Percentiles rank a stretch among this genome's conserved stretches.
Conservation (phyloP, 2,888 invertebrate species). For the Cephus runcator region DNA sequence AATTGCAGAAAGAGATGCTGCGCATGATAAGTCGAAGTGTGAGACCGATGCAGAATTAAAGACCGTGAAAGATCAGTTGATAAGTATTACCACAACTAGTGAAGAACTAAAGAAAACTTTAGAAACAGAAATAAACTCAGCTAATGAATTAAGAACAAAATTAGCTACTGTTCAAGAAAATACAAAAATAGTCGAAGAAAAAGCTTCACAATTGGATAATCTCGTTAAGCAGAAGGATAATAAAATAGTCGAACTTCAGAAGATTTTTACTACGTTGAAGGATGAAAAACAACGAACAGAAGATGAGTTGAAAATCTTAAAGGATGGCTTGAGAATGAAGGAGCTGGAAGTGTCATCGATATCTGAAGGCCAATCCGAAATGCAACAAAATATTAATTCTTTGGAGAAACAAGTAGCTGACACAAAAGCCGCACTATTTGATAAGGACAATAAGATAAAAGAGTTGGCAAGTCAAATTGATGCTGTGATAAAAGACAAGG, state of each 20-base stretch:
- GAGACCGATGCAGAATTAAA: conserved; percentile 62
- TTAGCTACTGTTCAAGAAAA: conserved; percentile 23
- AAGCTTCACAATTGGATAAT: conserved; percentile 16
- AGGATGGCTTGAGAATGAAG: conserved; percentile 67
- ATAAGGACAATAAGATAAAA: conserved; percentile 35
- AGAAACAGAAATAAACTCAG: conserved; percentile 23
- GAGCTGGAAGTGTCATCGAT: conserved; percentile 68
- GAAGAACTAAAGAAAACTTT: conserved; percentile 29
- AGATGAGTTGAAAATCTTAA: conserved; percentile 68
- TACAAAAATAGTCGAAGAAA: conserved; percentile 21
- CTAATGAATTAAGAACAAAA: conserved; percentile 30
- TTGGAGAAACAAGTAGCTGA: conserved; percentile 41
- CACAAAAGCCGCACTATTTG: conserved; percentile 33
- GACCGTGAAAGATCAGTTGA: conserved; percentile 10
- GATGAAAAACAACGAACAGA: conserved; percentile 66
- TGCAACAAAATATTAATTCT: conserved; percentile 65
- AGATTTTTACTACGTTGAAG: conserved; percentile 66
- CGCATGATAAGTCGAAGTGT: conserved; percentile 66
- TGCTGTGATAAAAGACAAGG: conserved; percentile 29
- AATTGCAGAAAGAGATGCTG: conserved; percentile 65
- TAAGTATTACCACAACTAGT: conserved; percentile 11
- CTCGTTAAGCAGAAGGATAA: conserved; percentile 21
- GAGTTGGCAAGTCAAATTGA: conserved; percentile 21
- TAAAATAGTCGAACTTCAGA: conserved; percentile 50
- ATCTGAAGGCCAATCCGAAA: conserved; percentile 67